Evolutionary conservation across 2,888 invertebrate species (phyloP).

Genomic region (Phorcus lineatus): DNA sequence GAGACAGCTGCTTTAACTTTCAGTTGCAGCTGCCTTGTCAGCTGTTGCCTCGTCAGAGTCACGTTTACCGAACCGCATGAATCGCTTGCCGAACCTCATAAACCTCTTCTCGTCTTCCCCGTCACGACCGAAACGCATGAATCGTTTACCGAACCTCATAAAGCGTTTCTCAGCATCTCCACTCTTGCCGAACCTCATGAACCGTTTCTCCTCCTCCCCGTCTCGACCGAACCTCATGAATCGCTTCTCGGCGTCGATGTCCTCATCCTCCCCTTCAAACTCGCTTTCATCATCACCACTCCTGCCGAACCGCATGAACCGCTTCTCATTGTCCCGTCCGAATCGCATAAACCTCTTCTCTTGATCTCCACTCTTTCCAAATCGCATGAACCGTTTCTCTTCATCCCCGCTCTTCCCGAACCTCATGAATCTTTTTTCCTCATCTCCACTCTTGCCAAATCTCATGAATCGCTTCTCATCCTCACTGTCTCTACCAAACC

Average conservation of each 20-base stretch:
- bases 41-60: slow-evolving; percentile 29
- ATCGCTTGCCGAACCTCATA: slow-evolving; percentile 58
- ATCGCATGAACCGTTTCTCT: slow-evolving; percentile 61
- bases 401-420: slow-evolving; percentile 48
- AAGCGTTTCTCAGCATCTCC: slow-evolving; percentile 40
- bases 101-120: slow-evolving; percentile 45
- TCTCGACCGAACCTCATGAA: slow-evolving; percentile 58
- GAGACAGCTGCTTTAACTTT: background rate
- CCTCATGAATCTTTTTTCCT: slow-evolving; percentile 54
- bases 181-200: slow-evolving; percentile 52
- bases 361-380: slow-evolving; percentile 48
- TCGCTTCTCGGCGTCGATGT: slow-evolving; percentile 40
- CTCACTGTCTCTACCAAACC: slow-evolving; percentile 40
- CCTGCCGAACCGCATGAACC: slow-evolving; percentile 59
- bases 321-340: slow-evolving; percentile 47
- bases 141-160: slow-evolving; percentile 50
- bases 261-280: slow-evolving; percentile 56
- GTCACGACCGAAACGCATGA: slow-evolving; percentile 49
- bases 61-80: slow-evolving; percentile 45
- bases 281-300: slow-evolving; percentile 47
- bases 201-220: slow-evolving; percentile 42
- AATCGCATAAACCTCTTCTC: slow-evolving; percentile 65
- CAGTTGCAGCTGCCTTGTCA: background rate
- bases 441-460: slow-evolving; percentile 35
- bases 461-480: slow-evolving; percentile 44